Conservation (phyloP, 2,797 vertebrate species). For the Staurois parvus region DNA sequence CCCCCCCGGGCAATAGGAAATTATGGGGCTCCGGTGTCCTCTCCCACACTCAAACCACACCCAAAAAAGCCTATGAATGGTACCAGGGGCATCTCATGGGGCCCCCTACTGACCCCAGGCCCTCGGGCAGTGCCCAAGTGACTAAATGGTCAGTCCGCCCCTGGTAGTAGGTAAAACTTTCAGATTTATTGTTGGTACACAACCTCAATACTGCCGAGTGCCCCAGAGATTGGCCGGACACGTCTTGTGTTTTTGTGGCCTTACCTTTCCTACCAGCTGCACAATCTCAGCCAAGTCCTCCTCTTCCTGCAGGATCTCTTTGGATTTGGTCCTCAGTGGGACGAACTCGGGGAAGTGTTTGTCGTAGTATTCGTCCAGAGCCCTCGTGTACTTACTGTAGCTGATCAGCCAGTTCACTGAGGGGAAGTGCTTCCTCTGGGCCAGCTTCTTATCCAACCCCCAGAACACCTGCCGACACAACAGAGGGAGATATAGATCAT, state of each 20-base stretch:
- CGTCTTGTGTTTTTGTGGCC: constrained; percentile 17
- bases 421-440: constrained; percentile 97
- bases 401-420: constrained; percentile 99
- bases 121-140: too few species aligned
- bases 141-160: too few species aligned
- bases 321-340: constrained; percentile 94
- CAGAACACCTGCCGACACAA: constrained; percentile 87
- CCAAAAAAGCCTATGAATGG: too few species aligned
- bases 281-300: constrained; percentile 98
- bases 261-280: constrained; percentile 97
- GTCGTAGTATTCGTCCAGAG: constrained; percentile 96
- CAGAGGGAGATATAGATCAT: neutral
- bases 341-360: constrained; percentile 97
- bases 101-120: too few species aligned
- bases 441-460: constrained; percentile 98
- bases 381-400: constrained; percentile 97
- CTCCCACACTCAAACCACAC: too few species aligned
- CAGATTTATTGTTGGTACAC: too few species aligned
- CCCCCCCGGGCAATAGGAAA: too few species aligned
- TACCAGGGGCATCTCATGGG: too few species aligned
- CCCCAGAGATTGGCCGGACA: too few species aligned
- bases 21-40: too few species aligned
- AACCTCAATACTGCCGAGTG: too few species aligned
- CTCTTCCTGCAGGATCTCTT: constrained; percentile 98
- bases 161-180: too few species aligned